Conservation (phyloP, 2,113 vertebrate species). For the Sula dactylatra region DNA sequence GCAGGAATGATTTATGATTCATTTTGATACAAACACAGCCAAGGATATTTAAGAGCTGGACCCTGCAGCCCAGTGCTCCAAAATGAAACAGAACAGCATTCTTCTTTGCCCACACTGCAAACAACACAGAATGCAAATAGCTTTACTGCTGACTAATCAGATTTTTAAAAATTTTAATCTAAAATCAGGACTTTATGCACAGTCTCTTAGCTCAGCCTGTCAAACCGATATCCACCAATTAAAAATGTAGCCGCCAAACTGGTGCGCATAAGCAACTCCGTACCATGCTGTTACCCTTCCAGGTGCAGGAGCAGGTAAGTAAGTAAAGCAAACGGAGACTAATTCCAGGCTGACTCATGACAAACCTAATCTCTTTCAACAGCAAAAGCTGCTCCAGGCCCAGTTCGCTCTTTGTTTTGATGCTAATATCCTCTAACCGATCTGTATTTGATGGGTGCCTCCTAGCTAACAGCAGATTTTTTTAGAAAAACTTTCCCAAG, state of each 20-base stretch:
- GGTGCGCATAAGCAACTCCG: background rate
- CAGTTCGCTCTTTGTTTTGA: background rate
- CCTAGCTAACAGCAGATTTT: background rate
- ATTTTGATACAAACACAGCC: background rate
- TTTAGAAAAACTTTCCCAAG: background rate
- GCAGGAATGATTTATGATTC: background rate
- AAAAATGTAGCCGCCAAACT: fast-evolving
- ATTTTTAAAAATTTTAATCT: background rate
- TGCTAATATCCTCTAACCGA: background rate
- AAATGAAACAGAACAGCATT: background rate
- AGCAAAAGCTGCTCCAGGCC: background rate
- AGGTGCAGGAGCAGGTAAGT: background rate
- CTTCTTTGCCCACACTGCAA: background rate
- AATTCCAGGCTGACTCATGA: background rate
- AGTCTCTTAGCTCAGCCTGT: background rate
- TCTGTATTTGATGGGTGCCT: background rate
- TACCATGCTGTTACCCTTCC: background rate
- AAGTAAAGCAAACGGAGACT: background rate
- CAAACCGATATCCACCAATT: background rate
- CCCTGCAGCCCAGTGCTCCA: background rate
- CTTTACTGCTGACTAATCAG: background rate
- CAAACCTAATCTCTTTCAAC: background rate
- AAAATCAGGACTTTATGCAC: background rate
- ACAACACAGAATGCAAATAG: background rate
- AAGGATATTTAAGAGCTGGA: background rate